phyloP scores from a whole-genome alignment of 2,113 vertebrate genomes.

The Galbula dea region DNA sequence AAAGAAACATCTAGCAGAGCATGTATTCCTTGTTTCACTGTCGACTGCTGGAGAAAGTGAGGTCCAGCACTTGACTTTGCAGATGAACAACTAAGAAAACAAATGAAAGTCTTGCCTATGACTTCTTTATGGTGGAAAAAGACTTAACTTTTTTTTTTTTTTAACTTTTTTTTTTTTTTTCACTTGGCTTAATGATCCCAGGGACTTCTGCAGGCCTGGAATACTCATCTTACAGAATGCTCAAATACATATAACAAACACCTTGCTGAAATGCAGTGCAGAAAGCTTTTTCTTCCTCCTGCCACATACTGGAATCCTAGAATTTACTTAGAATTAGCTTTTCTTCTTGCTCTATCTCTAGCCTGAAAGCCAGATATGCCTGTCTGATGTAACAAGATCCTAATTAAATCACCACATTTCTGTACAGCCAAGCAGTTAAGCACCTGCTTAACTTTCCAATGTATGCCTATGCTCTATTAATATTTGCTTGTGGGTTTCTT shows the following conservation, averaged over 20 bases:
- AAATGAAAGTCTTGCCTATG: neutral
- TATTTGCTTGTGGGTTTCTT: slow-evolving; percentile 3
- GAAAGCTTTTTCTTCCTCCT: neutral
- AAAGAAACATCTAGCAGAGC: neutral
- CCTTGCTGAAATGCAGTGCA: neutral
- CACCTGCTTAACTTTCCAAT: slow-evolving; percentile 34
- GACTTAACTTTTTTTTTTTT: too few species aligned
- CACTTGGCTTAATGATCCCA: neutral
- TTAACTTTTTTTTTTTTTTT: neutral
- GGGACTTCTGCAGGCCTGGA: neutral
- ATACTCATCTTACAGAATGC: neutral
- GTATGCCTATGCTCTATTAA: neutral
- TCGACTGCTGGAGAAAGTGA: neutral
- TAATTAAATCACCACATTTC: slow-evolving; percentile 35
- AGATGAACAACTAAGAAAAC: neutral
- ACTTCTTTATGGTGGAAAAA: neutral
- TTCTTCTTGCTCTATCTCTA: neutral
- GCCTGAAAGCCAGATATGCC: neutral
- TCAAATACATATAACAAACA: neutral
- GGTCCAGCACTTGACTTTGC: neutral
- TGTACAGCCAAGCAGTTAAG: slow-evolving; percentile 12
- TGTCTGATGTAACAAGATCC: slow-evolving; percentile 9
- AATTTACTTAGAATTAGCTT: neutral
- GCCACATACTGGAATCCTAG: neutral
- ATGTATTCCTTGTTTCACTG: neutral